Base-by-base conservation (phyloP, 1,140 invertebrate species). In the Zaprionus ghesquierei region DNA sequence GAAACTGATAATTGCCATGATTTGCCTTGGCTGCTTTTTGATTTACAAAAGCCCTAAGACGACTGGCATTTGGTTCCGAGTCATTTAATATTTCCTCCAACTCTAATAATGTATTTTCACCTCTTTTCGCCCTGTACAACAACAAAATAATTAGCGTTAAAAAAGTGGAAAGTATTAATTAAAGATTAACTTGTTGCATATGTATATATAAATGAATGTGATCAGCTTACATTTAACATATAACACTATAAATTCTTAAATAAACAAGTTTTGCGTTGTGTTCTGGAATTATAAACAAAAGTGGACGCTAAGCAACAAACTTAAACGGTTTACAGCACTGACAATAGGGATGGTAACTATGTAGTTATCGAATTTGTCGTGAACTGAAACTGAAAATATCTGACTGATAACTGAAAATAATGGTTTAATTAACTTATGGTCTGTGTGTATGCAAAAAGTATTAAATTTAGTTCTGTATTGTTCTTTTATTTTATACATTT, bases 81-180 rank as follows among this genome's bases (percentile, higher is more conserved):
- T 69, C 60, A 15, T 41, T 65, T 10, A 81, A 58, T 22, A 81
- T 60, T 5, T 72, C 61, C 5, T 81, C 69, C 56, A 81, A 23
- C 44, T 81, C 78, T 15, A 29, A 15, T 5, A 65, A 18, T n/a
- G 69, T 65, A 41, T 51, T n/a, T 44, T 65, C 61, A 12, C 29
- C 25, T 12, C 23, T 3, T 12, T 33, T 8, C 0, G 68, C 0
- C 68, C 60, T 64, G 31, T 1, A 20, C 9, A 51, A 20, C 9
- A 51, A 15, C 13, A 41, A 15, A 25, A 5, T 29, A 29, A 29
- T 8, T 29, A 29, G 3, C 27, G 27, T 29, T 29, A 29, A 9
- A 3, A 29, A 29, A 29, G 27, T 29, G 2, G 25, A 3, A 5
- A 25, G 25, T 25, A 25, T 3, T 25, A 25, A 5, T 25, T 3